Evolutionary conservation across 2,888 invertebrate species (phyloP), one percentile per base, ranked within the genome.

Genomic region (Perizoma affinitatum): DNA sequence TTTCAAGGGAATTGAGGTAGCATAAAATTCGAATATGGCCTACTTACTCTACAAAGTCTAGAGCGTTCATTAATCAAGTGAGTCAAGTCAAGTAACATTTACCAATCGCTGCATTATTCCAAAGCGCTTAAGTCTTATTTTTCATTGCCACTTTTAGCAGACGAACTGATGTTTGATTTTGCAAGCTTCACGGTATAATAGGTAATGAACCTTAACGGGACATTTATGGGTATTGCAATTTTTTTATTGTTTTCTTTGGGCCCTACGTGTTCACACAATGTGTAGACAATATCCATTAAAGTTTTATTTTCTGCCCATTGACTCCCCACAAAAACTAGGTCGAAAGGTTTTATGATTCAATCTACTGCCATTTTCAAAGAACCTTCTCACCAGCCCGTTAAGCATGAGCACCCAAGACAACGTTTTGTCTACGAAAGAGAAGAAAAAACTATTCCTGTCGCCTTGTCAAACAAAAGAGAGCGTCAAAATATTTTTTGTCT

Each of bases 121-220:
- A 9, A 53, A 40, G 42, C 5, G 40, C 34, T 43, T 22, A 58
- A 58, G 54, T 40, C 46, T 40, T 47, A 51, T 43, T 54, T 54
- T 58, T 54, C 35, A 47, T 40, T 46, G 47, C 11, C 11, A 36
- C 11, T 41, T 50, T 11, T 4, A 57, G n/a, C 46, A 54, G 44
- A 46, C 51, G 42, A 53, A 41, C 48, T 47, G 38, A 50, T 40
- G 44, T 57, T 57, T 62, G 52, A 38, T 59, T 63, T 52, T 49
- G 45, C 54, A 60, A 52, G 54, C 48, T 63, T 58, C 58, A 63
- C 58, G 55, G 55, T 55, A 7, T 42, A 55, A 42, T 54, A 55
- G 44, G 48, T 63, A 62, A 62, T 47, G 53, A 52, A 53, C 52
- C 43, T 40, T 49, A 41, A 40, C 53, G 46, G 52, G 49, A 46